Evolutionary conservation across 2,113 vertebrate genomes (phyloP), one percentile per base, ranked within the genome.

Genomic region (Cheirogaleus medius): DNA sequence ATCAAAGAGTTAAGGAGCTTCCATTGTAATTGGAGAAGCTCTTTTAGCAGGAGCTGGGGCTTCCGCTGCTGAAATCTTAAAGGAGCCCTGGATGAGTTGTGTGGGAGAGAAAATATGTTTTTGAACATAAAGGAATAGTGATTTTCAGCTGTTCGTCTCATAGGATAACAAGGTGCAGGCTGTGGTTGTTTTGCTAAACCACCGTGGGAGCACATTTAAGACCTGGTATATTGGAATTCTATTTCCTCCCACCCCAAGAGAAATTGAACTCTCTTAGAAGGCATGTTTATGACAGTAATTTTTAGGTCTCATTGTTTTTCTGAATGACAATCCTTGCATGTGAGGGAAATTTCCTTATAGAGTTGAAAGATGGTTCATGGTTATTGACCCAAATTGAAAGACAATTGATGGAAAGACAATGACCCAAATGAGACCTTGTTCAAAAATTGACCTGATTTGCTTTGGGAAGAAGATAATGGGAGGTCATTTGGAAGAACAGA

Each of bases 1-100:
- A 97, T 97, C 88, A 96, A 93, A 98, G 94, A 81, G 91, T 91
- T 88, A 86, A 95, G 94, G 92, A 58, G 93, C 69, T 60, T 80
- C 78, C 49, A 66, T 80, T 93, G 93, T 91, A 78, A 87, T 25
- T 11, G 18, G 89, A 87, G 56, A 95, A 89, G 20, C 34, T 39
- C 74, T 95, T 92, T 91, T 71, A 86, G 87, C 47, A 93, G 27
- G 42, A 88, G 27, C 88, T 71, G 73, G 20, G n/a, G 34, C 89
- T 97, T 92, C 86, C 73, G 47, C 21, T 64, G 81, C 17, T 58
- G 84, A 66, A 54, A 73, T 89, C 64, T 93, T 91, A 91, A 90
- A 90, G 96, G 85, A 90, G 23, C 9, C 58, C 34, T 83, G 37
- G 87, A n/a, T 94, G 58, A 74, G 15, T 64, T 88, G 42, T 94